Base-by-base conservation (phyloP, 2,888 invertebrate genomes). In the Drosophila mettleri region DNA sequence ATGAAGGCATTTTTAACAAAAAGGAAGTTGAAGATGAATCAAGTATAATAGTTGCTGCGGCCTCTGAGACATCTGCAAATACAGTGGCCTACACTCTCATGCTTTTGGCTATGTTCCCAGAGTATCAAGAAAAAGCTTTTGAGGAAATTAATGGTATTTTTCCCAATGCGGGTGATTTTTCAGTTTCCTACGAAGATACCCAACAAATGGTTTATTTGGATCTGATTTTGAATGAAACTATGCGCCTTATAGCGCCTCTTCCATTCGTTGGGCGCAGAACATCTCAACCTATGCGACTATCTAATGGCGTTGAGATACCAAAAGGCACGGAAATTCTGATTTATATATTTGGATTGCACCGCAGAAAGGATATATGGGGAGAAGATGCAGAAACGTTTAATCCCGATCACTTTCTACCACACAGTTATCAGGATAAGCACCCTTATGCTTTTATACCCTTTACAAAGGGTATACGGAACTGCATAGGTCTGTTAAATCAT, bases 361-460 rank as follows among this genome's bases (percentile, higher is more conserved):
- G 61, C n/a, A 60, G 24, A n/a, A 46, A 60, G 14, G 46, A 62
- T 4, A 62, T 62, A n/a, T 62, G 61, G 61, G 46, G 61, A 33
- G 29, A 36, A 4, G 60, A 59, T 0, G 29, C 61, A 12, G 61
- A 61, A 1, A 9, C 60, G 2, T 61, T 61, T 5, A 61, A 61
- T 31, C 61, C 60, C 1, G 61, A 62, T 0, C 60, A 46, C 18
- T 62, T 60, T 62, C 12, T 60, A 12, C 46, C 61, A 2, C 46
- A 46, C n/a, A 62, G 39, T n/a, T 7, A 60, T 1, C 46, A 46
- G n/a, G 31, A 60, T 8, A 62, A 33, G 18, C 60, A 61, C 38
- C 29, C 45, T 0, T 59, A 59, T 18, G 60, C 45, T 3, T 61
- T 31, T 18, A 59, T 59, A 45, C 61, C 61, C 0, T 62, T 62